Evolutionary conservation across 2,888 invertebrate species (phyloP).

Genomic region (Drosophila cracens): DNA sequence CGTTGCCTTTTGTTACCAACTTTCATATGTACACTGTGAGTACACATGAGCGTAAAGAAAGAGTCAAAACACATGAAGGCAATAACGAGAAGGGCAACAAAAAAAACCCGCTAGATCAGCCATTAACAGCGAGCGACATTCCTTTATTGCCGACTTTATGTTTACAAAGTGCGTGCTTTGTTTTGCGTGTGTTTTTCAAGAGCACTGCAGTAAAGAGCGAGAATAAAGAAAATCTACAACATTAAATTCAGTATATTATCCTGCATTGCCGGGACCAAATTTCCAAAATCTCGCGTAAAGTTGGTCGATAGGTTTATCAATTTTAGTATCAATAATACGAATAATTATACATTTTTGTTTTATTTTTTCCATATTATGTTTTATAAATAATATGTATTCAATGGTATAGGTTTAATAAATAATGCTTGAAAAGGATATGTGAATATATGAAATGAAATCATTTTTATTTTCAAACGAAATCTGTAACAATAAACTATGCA

Average conservation of each 20-base stretch:
- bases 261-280: neutral
- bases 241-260: slow-evolving; percentile 8
- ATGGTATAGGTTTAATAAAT: neutral
- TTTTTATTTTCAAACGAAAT: neutral
- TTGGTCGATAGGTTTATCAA: neutral
- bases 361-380: too few species aligned
- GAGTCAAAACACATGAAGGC: slow-evolving; percentile 5
- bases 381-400: neutral
- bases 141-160: slow-evolving; percentile 64
- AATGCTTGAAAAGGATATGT: neutral
- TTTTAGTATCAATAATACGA: neutral
- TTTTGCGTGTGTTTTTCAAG: slow-evolving; percentile 46
- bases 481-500: neutral
- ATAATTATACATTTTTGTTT: too few species aligned
- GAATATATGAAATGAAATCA: neutral
- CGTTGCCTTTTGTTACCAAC: slow-evolving; percentile 49
- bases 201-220: slow-evolving; percentile 29
- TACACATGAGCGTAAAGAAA: slow-evolving; percentile 32
- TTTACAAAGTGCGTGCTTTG: slow-evolving; percentile 70
- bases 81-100: slow-evolving; percentile 24
- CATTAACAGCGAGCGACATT: slow-evolving; percentile 51
- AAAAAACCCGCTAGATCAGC: slow-evolving; percentile 4
- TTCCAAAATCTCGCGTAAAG: neutral
- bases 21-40: slow-evolving; percentile 11
- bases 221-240: neutral